Evolutionary conservation across 2,797 vertebrate genomes (phyloP), one percentile per base, ranked within the genome.

Genomic region (Lepilemur ruficaudatus): DNA sequence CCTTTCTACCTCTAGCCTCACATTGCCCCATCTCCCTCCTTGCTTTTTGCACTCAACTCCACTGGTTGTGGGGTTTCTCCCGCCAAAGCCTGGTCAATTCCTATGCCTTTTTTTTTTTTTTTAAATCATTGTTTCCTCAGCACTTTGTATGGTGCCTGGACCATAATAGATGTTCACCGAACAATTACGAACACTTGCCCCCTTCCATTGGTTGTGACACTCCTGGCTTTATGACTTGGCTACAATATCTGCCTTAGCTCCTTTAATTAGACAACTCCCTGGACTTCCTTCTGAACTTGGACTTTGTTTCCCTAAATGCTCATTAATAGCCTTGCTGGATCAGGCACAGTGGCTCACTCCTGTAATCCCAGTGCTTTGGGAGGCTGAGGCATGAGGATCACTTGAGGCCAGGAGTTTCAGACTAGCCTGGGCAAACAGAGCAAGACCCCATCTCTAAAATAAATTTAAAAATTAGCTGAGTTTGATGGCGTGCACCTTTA

Each of bases 241-340:
- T 32, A 14, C 35, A 75, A 1, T 63, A 38, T 73, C 46, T 83
- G 30, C 5, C 38, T 61, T 73, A 55, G 22, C 12, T 43, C 76
- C 25, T 43, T 78, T 80, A 65, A 57, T 48, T 73, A 93, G 38
- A 57, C 52, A 83, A 67, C 17, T 69, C 76, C 41, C 23, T 89
- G 67, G 69, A 35, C 32, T 61, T 81, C 28, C 12, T 96, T 73
- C 43, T 87, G 17, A 90, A 63, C 82, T 85, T 30, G 6, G n/a
- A 73, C 28, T 52, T 92, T 93, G 59, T 94, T 88, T 90, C 73
- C 30, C 57, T 81, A 91, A 50, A 75, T 85, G 69, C 46, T 67
- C 76, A 59, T 57, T 91, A 80, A 90, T 38, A 73, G 13, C 20
- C 32, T 93, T 67, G 61, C 59, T n/a, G 87, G 63, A 65, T 15